These are phyloP conservation scores for Tachina lurida DNA, from an alignment of 2,888 invertebrate genomes.

Conservation along the genomic window DNA sequence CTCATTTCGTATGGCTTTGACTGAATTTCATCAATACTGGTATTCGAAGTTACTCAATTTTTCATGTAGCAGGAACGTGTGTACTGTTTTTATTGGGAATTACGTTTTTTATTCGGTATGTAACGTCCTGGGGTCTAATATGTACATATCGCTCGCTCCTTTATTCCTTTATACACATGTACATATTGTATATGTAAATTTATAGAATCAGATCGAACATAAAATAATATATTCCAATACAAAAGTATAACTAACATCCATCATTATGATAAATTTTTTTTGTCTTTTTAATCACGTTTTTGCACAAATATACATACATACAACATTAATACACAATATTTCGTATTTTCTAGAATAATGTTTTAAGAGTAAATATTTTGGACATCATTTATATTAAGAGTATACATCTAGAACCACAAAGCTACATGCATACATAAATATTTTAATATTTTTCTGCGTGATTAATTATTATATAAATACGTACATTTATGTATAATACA, in stretches of 20 bases:
- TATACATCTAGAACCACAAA: conserved; percentile 41
- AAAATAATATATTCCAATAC: neutral
- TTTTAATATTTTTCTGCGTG: conserved; percentile 22
- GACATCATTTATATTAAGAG: conserved; percentile 6
- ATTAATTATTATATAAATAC: conserved; percentile 3
- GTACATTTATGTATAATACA: conserved; percentile 1
- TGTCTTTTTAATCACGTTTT: conserved; percentile 22
- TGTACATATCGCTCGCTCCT: too few relatives aligned
- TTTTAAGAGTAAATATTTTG: conserved; percentile 38
- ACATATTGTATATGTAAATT: too few relatives aligned
- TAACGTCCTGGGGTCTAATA: too few relatives aligned
- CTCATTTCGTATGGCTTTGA: too few relatives aligned
- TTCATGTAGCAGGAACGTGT: too few relatives aligned
- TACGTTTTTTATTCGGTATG: too few relatives aligned
- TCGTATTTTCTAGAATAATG: conserved; percentile 20
- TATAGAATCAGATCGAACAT: too few relatives aligned
- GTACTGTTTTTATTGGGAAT: too few relatives aligned
- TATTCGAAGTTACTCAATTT: too few relatives aligned
- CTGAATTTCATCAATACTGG: too few relatives aligned
- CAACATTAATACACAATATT: conserved; percentile 30
- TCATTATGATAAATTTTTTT: conserved; percentile 32
- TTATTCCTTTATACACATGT: too few relatives aligned
- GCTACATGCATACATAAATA: conserved; percentile 33
- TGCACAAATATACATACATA: conserved; percentile 25
- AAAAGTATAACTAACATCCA: neutral